Conservation (phyloP, 2,113 vertebrate species). For the Sardina pilchardus region DNA sequence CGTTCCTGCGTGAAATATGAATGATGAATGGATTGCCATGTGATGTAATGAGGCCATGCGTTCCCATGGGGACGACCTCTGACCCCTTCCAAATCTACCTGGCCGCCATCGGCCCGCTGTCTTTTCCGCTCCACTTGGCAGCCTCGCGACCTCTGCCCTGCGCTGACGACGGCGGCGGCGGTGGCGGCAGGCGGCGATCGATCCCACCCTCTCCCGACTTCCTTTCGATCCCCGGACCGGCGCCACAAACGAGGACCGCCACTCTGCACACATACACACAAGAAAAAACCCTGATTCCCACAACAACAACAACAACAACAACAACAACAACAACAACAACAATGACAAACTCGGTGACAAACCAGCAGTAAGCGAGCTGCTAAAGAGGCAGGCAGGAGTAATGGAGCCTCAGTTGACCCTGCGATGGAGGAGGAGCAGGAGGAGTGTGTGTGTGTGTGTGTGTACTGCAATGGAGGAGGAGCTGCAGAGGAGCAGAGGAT, state of each 20-base stretch:
- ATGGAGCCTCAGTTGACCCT: too few species aligned
- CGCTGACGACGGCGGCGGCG: neutral
- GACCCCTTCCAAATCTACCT: neutral
- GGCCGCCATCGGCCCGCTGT: neutral
- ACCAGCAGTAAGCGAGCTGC: neutral
- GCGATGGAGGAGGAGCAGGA: too few species aligned
- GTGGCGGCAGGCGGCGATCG: too few species aligned
- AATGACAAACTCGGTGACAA: neutral
- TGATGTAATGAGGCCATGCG: constrained; percentile 1
- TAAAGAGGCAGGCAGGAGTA: too few species aligned
- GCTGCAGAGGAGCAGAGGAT: too few species aligned
- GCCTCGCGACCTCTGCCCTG: neutral
- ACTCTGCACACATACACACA: neutral
- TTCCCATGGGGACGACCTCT: neutral
- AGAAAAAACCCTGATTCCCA: neutral
- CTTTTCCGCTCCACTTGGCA: neutral
- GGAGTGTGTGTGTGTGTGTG: too few species aligned
- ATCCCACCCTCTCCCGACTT: neutral
- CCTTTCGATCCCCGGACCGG: neutral
- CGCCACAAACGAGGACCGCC: neutral
- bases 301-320: neutral
- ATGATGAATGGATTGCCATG: constrained; percentile 2
- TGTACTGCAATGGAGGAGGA: too few species aligned
- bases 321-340: neutral
- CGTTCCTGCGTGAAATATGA: neutral